phyloP scores from a whole-genome alignment of 2,113 vertebrate genomes.

The Clarias macrocephalus region DNA sequence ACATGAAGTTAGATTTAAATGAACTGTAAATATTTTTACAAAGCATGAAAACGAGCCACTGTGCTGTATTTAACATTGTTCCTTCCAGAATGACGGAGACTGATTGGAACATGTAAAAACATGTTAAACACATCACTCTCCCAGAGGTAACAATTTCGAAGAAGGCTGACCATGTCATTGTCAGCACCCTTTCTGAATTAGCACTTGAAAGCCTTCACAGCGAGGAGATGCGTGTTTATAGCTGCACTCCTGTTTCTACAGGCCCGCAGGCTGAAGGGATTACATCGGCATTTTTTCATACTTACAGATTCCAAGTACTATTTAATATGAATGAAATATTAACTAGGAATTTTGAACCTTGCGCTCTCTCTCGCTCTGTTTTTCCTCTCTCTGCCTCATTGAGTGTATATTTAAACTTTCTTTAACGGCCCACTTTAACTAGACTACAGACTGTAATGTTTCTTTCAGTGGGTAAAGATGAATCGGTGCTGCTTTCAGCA shows the following conservation, averaged over 20 bases:
- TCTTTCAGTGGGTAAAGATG: slow-evolving; percentile 2
- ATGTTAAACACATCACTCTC: slow-evolving; percentile 60
- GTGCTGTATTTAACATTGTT: background rate
- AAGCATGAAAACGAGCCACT: slow-evolving; percentile 12
- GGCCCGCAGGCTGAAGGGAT: slow-evolving; percentile 27
- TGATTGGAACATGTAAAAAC: slow-evolving; percentile 1
- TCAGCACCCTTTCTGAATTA: slow-evolving; percentile 75
- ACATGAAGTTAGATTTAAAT: slow-evolving; percentile 2
- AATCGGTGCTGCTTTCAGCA: background rate
- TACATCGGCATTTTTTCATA: background rate
- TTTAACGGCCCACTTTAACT: background rate
- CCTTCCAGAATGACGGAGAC: background rate
- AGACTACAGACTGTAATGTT: background rate
- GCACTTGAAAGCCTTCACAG: slow-evolving; percentile 58
- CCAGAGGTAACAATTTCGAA: slow-evolving; percentile 65
- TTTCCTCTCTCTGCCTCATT: background rate
- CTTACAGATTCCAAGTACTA: background rate
- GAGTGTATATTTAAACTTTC: background rate
- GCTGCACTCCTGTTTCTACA: slow-evolving; percentile 64
- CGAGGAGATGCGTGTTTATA: slow-evolving; percentile 64
- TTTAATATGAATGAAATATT: background rate
- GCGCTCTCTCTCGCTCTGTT: background rate
- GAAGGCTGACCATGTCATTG: slow-evolving; percentile 66
- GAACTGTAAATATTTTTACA: slow-evolving; percentile 30
- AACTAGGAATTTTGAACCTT: background rate